Evolutionary conservation across 2,113 vertebrate species (phyloP).

Genomic region (Ophiodon elongatus): DNA sequence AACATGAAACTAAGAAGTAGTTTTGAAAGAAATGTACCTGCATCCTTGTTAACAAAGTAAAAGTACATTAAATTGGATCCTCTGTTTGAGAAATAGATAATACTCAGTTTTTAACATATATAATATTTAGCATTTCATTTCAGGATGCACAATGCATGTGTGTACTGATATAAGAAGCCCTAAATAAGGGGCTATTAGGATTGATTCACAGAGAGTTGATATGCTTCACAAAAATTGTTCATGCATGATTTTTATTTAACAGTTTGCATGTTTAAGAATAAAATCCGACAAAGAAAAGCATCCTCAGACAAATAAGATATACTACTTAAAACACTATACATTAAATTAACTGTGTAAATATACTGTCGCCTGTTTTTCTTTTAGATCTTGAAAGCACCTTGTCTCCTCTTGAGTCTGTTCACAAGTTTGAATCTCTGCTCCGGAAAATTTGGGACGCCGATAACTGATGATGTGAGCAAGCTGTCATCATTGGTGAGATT

Average conservation of each 20-base stretch:
- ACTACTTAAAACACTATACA: background rate
- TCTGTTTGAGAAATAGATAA: background rate
- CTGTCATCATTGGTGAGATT: constrained; percentile 76
- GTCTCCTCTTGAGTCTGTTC: constrained; percentile 79
- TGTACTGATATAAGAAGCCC: background rate
- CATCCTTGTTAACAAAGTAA: background rate
- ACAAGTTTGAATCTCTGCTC: constrained; percentile 74
- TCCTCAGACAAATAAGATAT: background rate
- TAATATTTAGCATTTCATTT: background rate
- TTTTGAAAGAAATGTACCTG: background rate
- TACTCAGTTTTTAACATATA: background rate
- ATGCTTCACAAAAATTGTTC: background rate
- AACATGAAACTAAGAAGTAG: too few species aligned
- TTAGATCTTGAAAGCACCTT: constrained; percentile 78
- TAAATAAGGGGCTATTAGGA: background rate
- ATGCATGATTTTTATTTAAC: constrained; percentile 11
- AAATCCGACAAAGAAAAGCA: background rate
- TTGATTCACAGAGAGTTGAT: background rate
- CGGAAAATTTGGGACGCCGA: constrained; percentile 75
- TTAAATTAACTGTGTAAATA: background rate
- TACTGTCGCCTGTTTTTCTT: background rate
- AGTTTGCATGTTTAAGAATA: background rate
- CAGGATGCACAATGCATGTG: background rate
- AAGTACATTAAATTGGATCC: background rate
- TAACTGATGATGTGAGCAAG: constrained; percentile 82